Conservation (phyloP, 2,113 vertebrate genomes). For the Andinoacara biseriatus region DNA sequence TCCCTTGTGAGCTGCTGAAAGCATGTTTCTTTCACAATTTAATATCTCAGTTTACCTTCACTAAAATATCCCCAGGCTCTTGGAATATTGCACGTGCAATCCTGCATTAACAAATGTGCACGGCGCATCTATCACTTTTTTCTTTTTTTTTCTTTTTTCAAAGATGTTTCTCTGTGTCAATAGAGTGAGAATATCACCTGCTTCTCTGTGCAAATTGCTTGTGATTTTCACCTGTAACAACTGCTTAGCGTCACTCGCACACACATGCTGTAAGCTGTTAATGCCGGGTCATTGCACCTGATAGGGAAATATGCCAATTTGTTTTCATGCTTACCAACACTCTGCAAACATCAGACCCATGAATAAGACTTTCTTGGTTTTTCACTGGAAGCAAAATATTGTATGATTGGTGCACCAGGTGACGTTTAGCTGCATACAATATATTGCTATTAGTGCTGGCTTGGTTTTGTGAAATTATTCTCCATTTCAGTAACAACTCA, state of each 20-base stretch:
- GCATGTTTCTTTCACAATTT: background rate
- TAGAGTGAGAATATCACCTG: slow-evolving; percentile 38
- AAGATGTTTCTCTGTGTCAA: slow-evolving; percentile 35
- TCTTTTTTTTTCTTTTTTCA: background rate
- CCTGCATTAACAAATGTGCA: background rate
- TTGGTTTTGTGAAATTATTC: slow-evolving; percentile 12
- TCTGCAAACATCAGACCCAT: background rate
- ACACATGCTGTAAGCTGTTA: background rate
- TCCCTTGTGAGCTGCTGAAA: background rate
- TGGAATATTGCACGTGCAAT: background rate
- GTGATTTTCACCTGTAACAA: slow-evolving; percentile 38
- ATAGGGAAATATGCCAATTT: background rate
- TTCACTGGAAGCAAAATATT: background rate
- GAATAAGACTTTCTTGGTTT: background rate
- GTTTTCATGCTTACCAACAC: background rate
- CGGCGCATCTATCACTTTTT: background rate
- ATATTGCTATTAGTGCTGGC: slow-evolving; percentile 6
- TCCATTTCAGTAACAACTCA: slow-evolving; percentile 42
- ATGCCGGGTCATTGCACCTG: background rate
- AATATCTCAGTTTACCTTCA: background rate
- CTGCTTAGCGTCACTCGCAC: slow-evolving; percentile 35
- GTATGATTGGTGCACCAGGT: background rate
- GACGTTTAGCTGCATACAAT: background rate
- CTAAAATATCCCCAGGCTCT: background rate
- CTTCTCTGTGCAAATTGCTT: slow-evolving; percentile 17